Base-by-base conservation (phyloP, 2,888 invertebrate species). In the Abrostola tripartita region DNA sequence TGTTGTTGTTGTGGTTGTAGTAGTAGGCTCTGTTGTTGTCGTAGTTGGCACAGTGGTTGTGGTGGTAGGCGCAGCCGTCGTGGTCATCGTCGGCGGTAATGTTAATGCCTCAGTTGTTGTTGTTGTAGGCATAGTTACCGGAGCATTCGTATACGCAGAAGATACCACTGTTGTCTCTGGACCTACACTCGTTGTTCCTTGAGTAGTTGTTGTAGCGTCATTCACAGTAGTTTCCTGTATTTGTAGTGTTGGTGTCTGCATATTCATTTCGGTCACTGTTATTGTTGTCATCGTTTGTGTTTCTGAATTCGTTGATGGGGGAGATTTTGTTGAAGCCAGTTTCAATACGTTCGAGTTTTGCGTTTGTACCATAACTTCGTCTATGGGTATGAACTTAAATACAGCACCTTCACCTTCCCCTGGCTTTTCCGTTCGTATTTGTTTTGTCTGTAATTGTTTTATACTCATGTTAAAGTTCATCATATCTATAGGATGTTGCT, bases 381-480 rank as follows among this genome's bases (percentile, higher is more conserved):
- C 93, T 74, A 93, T 92, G 40, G 93, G 93, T 88, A 94, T 94
- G 70, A 91, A 94, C 86, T 92, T 95, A 83, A 95, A 94, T 78
- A 94, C 86, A 54, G 92, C 85, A 76, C 88, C 91, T 70, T 83
- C 90, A 75, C 88, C 92, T 75, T 91, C 90, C 72, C 78, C 85
- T 64, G 95, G 94, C 77, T 88, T 94, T 88, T 95, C 95, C 36
- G 95, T 95, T 67, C 94, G 90, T 74, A 95, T 95, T 91, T 93
- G 89, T 88, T 95, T 90, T 66, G 95, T 95, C 95, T 95, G 93
- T 74, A 94, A 95, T 85, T 74, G 79, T 84, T 80, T 60, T 68
- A 67, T 42, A 54, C 57, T 59, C 7, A 74, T 72, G 64, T 84
- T 81, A 83, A 68, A 52, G 68, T 62, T 52, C 11, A 62, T 42